Percentiles rank a stretch among this genome's conserved stretches.
Evolutionary conservation across 2,113 vertebrate species (phyloP).

Genomic region (Hyla sarda): DNA sequence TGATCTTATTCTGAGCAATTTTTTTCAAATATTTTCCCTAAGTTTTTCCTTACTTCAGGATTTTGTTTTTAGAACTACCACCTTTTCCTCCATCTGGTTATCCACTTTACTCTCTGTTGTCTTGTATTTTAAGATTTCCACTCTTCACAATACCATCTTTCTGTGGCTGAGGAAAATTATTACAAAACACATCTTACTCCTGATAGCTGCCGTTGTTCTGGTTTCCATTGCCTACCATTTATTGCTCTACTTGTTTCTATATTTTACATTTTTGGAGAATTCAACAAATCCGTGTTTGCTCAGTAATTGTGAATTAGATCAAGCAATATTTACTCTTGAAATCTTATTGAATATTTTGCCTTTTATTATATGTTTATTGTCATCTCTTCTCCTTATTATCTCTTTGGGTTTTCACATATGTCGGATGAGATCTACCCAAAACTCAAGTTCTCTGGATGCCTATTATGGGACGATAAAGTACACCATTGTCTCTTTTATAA

Average conservation of each 20-base stretch:
- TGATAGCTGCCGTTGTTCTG: background rate
- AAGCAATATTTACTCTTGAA: too few species aligned
- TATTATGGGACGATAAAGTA: conserved; percentile 1
- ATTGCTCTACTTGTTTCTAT: background rate
- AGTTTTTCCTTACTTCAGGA: background rate
- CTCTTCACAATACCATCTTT: background rate
- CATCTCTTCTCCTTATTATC: background rate
- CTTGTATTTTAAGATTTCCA: conserved; percentile 22
- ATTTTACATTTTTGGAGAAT: background rate
- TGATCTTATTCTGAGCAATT: background rate
- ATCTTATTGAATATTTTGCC: background rate
- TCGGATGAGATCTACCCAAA: background rate
- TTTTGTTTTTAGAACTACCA: background rate
- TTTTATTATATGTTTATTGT: background rate
- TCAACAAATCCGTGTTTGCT: background rate
- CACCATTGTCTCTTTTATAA: background rate
- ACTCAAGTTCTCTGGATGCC: background rate
- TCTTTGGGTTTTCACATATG: background rate
- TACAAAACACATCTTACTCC: background rate
- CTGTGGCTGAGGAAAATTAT: background rate
- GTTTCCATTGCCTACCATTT: background rate
- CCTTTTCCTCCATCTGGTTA: background rate
- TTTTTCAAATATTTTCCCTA: background rate
- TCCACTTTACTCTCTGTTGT: background rate
- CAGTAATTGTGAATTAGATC: accelerated